Conservation (phyloP, 2,797 vertebrate species). For the Echiichthys vipera region DNA sequence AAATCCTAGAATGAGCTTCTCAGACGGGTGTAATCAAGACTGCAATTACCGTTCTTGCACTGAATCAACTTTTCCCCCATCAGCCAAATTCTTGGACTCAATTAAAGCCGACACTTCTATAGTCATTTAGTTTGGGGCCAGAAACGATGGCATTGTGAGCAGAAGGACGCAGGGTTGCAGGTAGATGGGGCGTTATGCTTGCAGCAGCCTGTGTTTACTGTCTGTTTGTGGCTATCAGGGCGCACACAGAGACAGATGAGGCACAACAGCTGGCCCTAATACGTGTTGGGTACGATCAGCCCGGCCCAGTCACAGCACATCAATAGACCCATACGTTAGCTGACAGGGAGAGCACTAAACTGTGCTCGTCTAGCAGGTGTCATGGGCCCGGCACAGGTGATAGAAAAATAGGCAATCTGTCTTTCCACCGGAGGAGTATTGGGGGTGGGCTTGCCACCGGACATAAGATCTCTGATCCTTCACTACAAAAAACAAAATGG, state of each 20-base stretch:
- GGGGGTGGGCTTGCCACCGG: slow-evolving; percentile 61
- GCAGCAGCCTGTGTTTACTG: slow-evolving; percentile 66
- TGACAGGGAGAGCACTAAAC: slow-evolving; percentile 76
- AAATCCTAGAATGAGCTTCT: slow-evolving; percentile 67
- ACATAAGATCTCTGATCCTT: slow-evolving; percentile 75
- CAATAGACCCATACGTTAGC: slow-evolving; percentile 83
- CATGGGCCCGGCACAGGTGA: slow-evolving; percentile 68
- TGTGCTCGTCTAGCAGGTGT: slow-evolving; percentile 75
- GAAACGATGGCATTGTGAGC: slow-evolving; percentile 58
- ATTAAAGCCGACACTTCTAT: slow-evolving; percentile 69
- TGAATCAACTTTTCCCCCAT: slow-evolving; percentile 68
- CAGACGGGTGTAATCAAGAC: slow-evolving; percentile 75
- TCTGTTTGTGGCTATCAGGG: slow-evolving; percentile 64
- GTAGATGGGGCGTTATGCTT: slow-evolving; percentile 66
- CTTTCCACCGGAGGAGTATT: slow-evolving; percentile 43
- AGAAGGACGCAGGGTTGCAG: slow-evolving; percentile 52
- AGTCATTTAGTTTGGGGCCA: slow-evolving; percentile 59
- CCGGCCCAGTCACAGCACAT: slow-evolving; percentile 82
- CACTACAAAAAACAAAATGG: slow-evolving; percentile 55
- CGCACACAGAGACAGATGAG: slow-evolving; percentile 77
- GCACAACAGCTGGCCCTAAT: slow-evolving; percentile 77
- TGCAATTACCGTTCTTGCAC: slow-evolving; percentile 68
- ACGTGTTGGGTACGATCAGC: slow-evolving; percentile 76
- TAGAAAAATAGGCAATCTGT: slow-evolving; percentile 78
- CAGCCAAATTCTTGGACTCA: slow-evolving; percentile 68